These are phyloP conservation scores for Oxytorus armatus DNA, from an alignment of 2,888 invertebrate species.

Conservation along the genomic window DNA sequence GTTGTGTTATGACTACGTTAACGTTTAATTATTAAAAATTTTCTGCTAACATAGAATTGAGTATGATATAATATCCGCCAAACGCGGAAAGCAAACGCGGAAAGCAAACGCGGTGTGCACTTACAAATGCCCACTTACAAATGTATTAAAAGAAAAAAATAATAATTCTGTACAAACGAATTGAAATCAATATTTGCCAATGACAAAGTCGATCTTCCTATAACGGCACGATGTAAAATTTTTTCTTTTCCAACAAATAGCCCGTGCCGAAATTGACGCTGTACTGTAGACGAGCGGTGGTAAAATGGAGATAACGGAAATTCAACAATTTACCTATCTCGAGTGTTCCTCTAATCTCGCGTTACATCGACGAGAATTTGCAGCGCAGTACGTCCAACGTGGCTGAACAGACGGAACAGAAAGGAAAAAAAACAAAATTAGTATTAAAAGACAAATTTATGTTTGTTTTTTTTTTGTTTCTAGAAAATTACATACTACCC, in stretches of 20 bases:
- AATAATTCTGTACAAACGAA: no score
- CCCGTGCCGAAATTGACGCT: slow-evolving; percentile 64
- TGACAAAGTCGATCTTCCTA: no score
- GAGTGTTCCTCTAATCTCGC: slow-evolving; percentile 88
- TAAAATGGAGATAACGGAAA: slow-evolving; percentile 85
- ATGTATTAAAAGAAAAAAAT: no score
- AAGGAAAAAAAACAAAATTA: slow-evolving; percentile 30
- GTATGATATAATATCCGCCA: no score
- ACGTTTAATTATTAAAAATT: no score
- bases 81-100: no score
- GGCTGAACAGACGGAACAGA: neutral
- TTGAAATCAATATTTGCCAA: no score
- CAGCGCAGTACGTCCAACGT: slow-evolving; percentile 63
- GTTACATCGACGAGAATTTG: slow-evolving; percentile 86
- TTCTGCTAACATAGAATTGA: no score
- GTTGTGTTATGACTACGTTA: slow-evolving; percentile 69
- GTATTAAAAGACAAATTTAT: no score
- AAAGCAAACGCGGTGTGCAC: no score
- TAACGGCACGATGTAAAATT: no score
- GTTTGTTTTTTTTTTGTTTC: slow-evolving; percentile 37
- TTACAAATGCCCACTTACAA: no score
- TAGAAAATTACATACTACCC: slow-evolving; percentile 86
- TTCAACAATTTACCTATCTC: slow-evolving; percentile 88
- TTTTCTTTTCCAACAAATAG: slow-evolving; percentile 59
- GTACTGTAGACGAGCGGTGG: slow-evolving; percentile 85